Conservation (phyloP, 2,113 vertebrate species). For the Rhegmatorhina hoffmannsi region DNA sequence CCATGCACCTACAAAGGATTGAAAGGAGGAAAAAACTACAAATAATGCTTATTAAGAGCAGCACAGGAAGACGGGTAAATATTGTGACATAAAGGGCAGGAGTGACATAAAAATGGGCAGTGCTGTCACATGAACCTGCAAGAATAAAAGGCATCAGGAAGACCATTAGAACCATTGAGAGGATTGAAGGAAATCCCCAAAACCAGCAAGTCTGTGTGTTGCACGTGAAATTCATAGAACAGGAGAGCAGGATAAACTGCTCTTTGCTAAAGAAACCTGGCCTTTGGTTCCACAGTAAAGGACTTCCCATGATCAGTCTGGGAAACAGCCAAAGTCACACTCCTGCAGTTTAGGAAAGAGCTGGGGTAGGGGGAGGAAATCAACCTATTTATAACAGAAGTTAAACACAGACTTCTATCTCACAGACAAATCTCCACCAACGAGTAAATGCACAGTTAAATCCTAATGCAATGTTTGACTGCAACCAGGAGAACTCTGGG, state of each 20-base stretch:
- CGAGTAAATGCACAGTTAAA: background rate
- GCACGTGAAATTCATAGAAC: background rate
- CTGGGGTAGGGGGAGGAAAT: rapidly evolving
- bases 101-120: background rate
- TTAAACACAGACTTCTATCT: background rate
- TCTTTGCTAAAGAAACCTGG: background rate
- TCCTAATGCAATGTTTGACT: background rate
- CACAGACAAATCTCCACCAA: background rate
- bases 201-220: background rate
- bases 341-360: background rate
- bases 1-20: rapidly evolving
- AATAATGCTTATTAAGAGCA: background rate
- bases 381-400: background rate
- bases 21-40: background rate
- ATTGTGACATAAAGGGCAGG: background rate
- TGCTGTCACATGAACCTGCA: background rate
- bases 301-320: background rate
- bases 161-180: background rate
- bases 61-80: background rate
- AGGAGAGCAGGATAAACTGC: background rate
- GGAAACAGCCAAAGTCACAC: background rate
- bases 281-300: background rate
- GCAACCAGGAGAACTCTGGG: background rate
- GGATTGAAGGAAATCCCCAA: background rate
- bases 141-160: background rate